Evolutionary conservation across 2,797 vertebrate species (phyloP).

Genomic region (Caiman crocodilus): DNA sequence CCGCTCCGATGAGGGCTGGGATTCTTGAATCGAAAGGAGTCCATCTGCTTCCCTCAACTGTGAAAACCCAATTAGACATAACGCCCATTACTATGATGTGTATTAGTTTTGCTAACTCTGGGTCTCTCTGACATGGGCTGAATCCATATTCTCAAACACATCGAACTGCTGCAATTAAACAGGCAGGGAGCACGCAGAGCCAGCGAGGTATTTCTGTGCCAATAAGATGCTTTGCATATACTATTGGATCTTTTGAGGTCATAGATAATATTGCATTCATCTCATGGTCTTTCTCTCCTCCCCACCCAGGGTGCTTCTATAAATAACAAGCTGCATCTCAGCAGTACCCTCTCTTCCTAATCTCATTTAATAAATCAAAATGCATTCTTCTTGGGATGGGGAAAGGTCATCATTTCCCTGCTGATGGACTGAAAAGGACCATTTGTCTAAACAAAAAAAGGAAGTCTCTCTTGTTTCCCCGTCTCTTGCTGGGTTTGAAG

Average conservation of each 20-base stretch:
- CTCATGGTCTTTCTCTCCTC: neutral
- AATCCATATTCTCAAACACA: neutral
- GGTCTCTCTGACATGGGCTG: neutral
- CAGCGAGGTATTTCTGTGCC: neutral
- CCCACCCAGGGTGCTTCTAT: neutral
- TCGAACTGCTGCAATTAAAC: neutral
- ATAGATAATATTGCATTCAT: neutral
- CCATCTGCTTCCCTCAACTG: neutral
- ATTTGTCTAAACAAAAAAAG: neutral
- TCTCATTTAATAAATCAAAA: neutral
- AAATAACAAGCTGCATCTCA: neutral
- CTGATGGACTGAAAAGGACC: neutral
- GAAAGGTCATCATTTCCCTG: neutral
- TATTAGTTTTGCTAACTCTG: neutral
- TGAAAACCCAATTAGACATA: neutral
- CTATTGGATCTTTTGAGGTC: neutral
- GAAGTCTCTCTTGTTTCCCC: conserved; percentile 4
- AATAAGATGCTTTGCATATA: neutral
- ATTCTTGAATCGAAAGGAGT: neutral
- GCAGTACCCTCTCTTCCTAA: neutral
- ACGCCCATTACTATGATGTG: neutral
- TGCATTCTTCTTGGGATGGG: neutral
- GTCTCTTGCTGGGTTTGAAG: conserved; percentile 5
- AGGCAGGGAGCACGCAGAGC: neutral
- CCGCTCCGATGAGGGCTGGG: neutral